phyloP scores from a whole-genome alignment of 37 sponge, comb jelly and placozoan species.

The Beroe ovata region DNA sequence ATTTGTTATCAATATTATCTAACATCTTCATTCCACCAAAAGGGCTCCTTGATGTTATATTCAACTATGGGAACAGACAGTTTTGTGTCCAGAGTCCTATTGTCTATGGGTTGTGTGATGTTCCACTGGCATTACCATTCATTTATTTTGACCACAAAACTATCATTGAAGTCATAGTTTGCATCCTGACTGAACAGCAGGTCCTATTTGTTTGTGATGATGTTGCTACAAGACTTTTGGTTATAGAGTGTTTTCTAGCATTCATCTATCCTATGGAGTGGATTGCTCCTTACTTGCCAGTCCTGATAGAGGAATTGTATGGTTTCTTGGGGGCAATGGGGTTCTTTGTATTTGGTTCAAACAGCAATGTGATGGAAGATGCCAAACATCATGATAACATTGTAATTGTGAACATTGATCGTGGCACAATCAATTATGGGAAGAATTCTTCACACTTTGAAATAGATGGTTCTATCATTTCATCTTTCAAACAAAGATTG shows the following conservation, averaged over 20 bases:
- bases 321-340: slow-evolving; percentile 14
- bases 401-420: background rate
- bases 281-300: slow-evolving; percentile 15
- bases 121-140: slow-evolving; percentile 16
- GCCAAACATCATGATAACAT: background rate
- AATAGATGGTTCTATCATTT: background rate
- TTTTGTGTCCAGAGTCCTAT: background rate
- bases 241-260: slow-evolving; percentile 23
- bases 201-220: slow-evolving; percentile 8
- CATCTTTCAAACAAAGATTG: slow-evolving; percentile 12
- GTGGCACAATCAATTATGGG: background rate
- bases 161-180: slow-evolving; percentile 11
- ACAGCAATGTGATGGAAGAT: slow-evolving; percentile 18
- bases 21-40: slow-evolving; percentile 4
- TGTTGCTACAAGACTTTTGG: background rate
- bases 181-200: slow-evolving; percentile 24
- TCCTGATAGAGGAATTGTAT: slow-evolving; percentile 11
- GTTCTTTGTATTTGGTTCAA: slow-evolving; percentile 19
- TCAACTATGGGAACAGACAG: background rate
- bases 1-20: background rate
- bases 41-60: slow-evolving; percentile 1
- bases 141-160: background rate
- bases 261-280: slow-evolving; percentile 13
- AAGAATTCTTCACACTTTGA: background rate
- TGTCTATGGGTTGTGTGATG: slow-evolving; percentile 27